Evolutionary conservation across 2,113 vertebrate species (phyloP), one percentile per base, ranked within the genome.

Genomic region (Kryptolebias marmoratus): DNA sequence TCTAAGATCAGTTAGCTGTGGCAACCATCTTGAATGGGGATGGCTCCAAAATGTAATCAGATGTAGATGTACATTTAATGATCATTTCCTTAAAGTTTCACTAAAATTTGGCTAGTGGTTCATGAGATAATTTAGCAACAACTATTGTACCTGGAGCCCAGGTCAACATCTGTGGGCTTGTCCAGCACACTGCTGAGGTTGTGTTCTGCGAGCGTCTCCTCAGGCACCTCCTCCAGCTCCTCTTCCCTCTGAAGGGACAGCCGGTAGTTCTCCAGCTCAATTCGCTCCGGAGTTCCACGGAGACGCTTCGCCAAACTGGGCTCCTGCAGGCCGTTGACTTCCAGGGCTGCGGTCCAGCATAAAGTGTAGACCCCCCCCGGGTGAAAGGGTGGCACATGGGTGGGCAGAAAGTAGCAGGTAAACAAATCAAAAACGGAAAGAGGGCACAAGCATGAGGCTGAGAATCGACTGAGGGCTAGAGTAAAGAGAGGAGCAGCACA

Each of bases 261-360:
- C 0, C 96, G 94, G 89, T 97, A 98, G 85, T 99, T 99, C 94
- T 99, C 98, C 91, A 99, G 89, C 92, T 98, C 98, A 0, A 99
- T 99, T 48, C 98, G 94, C 60, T 99, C 98, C 0, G 98, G 98
- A 0, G 98, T 99, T 53, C 96, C 96, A 30, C 94, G 93, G 27
- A 96, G 90, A 12, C 97, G 89, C 80, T 99, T 99, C 4, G 96
- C 94, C 0, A 98, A 64, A 75, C 94, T 95, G 74, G 96, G 95
- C 83, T 98, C 98, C 76, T 95, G 95, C 75, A 98, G 73, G 36
- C 97, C 97, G 0, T 98, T 98, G 73, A 96, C 85, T 13, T 93
- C 91, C 71, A 50, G 93, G 15, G 48, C 94, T 97, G 95, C 15
- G 31, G 74, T 3, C 59, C 88, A 61, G 50, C 36, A 44, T 1